These are phyloP conservation scores for Esox masquinongy DNA, from an alignment of 2,797 vertebrate genomes.

Conservation along the genomic window DNA sequence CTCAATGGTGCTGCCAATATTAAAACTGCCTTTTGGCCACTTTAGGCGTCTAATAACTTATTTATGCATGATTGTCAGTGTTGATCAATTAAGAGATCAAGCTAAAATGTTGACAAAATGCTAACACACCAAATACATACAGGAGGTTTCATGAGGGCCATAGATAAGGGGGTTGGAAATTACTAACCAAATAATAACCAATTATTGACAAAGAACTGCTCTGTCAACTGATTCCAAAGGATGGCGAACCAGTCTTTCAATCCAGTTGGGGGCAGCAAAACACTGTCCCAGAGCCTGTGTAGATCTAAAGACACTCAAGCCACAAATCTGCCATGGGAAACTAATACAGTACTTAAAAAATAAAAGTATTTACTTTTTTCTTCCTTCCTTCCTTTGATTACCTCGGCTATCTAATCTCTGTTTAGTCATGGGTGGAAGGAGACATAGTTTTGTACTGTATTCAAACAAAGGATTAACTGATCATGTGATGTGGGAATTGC, in stretches of 20 bases:
- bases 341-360: not conserved
- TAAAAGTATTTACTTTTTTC: not conserved
- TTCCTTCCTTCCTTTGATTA: slow-evolving; percentile 14
- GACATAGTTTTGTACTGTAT: not conserved
- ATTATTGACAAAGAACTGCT: not conserved
- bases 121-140: not conserved
- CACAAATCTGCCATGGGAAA: not conserved
- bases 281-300: slow-evolving; percentile 5
- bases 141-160: not conserved
- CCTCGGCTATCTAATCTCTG: slow-evolving; percentile 11
- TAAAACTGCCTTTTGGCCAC: too few relatives aligned
- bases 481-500: not conserved
- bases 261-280: slow-evolving; percentile 55
- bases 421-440: not conserved
- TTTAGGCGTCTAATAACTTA: not conserved
- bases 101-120: not conserved
- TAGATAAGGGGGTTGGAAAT: not conserved
- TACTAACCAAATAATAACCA: not conserved
- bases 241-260: not conserved
- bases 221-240: not conserved
- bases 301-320: not conserved
- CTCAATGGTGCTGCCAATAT: too few relatives aligned
- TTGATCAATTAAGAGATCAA: not conserved
- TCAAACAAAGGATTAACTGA: too few relatives aligned
- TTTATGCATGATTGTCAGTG: not conserved